phyloP scores from a whole-genome alignment of 2,113 vertebrate genomes.

The Calonectris borealis region DNA sequence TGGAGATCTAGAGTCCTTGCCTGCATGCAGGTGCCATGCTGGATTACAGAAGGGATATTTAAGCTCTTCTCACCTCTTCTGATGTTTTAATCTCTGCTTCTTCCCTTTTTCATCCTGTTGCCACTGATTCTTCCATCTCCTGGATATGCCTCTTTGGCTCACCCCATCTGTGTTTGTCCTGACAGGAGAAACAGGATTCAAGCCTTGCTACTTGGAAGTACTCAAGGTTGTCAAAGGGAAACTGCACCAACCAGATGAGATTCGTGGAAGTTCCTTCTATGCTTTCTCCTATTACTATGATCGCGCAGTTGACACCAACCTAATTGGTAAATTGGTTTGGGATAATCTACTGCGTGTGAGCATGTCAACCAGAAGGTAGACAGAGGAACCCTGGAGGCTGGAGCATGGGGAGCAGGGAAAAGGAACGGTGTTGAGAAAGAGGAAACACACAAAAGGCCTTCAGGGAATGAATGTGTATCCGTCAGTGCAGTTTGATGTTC shows the following conservation, averaged over 20 bases:
- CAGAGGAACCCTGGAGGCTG: neutral
- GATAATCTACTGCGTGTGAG: neutral
- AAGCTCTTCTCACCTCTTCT: neutral
- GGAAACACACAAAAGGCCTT: neutral
- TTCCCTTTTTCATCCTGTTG: neutral
- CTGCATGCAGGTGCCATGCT: neutral
- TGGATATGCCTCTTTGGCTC: neutral
- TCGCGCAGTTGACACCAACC: conserved; percentile 86
- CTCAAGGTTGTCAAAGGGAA: conserved; percentile 84
- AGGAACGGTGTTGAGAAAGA: neutral
- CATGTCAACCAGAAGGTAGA: neutral
- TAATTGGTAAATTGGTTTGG: conserved; percentile 83
- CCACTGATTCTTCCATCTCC: neutral
- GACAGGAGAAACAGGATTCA: conserved; percentile 84
- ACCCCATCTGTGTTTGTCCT: neutral
- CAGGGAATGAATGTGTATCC: neutral
- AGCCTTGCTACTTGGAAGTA: conserved; percentile 88
- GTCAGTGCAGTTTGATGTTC: neutral
- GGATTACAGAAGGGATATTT: neutral
- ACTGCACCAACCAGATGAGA: conserved; percentile 86
- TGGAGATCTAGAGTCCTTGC: neutral
- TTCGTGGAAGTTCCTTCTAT: conserved; percentile 83
- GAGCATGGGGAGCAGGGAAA: neutral
- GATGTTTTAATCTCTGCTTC: neutral
- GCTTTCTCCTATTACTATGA: conserved; percentile 98